Percentiles rank a stretch among this genome's conserved stretches.
Conservation (phyloP, 2,113 vertebrate genomes). For the Ophiodon elongatus region DNA sequence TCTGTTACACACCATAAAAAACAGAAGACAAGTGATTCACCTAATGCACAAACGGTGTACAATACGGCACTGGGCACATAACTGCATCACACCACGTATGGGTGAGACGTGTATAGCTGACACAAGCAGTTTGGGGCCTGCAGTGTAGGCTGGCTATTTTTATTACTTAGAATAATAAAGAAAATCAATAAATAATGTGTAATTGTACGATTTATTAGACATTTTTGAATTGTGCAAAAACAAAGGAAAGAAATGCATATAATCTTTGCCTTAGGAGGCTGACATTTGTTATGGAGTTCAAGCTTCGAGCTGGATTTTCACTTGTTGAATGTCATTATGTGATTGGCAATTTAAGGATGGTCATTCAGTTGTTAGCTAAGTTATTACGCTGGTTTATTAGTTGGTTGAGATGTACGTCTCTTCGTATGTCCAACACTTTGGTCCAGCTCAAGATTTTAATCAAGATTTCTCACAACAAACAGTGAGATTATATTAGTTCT, state of each 20-base stretch:
- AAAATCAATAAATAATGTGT: background rate
- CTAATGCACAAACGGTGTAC: conserved; percentile 23
- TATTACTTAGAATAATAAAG: conserved; percentile 5
- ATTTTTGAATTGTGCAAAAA: background rate
- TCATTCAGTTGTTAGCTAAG: background rate
- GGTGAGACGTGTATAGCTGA: conserved; percentile 30
- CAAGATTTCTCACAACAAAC: background rate
- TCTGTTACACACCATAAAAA: conserved; percentile 62
- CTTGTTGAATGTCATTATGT: background rate
- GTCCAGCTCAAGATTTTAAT: background rate
- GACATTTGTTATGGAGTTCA: too few species aligned
- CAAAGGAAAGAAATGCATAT: too few species aligned
- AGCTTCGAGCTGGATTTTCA: too few species aligned
- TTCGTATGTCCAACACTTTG: background rate
- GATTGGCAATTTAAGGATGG: background rate
- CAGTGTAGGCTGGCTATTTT: background rate
- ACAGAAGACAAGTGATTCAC: conserved; percentile 26
- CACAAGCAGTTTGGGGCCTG: conserved; percentile 40
- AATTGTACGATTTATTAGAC: background rate
- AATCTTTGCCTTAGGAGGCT: too few species aligned
- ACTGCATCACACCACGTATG: conserved; percentile 21
- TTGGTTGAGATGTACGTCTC: background rate
- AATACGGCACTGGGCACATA: conserved; percentile 12
- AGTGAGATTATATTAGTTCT: background rate
- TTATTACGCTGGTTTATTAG: background rate